A percentile compares a stretch with the other conserved stretches of the same genome.
phyloP scores from a whole-genome alignment of 2,797 vertebrate genomes.

The Echiichthys vipera region DNA sequence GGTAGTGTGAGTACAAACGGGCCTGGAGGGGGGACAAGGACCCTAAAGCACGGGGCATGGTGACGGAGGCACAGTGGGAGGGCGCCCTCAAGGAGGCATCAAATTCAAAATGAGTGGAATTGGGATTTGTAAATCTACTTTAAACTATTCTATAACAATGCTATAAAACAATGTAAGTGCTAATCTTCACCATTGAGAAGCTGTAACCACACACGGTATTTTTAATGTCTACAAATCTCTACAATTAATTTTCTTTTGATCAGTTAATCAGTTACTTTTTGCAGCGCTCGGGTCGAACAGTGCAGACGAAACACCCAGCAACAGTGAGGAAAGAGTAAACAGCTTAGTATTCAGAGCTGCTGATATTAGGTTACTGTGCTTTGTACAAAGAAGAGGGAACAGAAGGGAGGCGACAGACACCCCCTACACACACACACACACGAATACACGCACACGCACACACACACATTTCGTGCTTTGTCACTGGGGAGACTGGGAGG shows the following conservation, averaged over 20 bases:
- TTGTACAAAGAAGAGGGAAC: constrained; percentile 23
- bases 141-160: too few species aligned
- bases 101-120: too few species aligned
- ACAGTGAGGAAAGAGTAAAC: background rate
- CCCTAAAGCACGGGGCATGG: too few species aligned
- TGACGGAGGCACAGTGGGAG: too few species aligned
- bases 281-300: background rate
- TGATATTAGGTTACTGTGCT: constrained; percentile 56
- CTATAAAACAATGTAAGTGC: background rate
- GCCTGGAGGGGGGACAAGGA: too few species aligned
- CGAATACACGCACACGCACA: constrained; percentile 15
- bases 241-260: background rate
- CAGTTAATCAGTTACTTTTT: background rate
- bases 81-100: too few species aligned
- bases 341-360: constrained; percentile 22
- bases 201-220: background rate
- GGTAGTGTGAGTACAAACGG: too few species aligned
- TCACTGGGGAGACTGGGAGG: constrained; percentile 43
- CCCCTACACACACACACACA: constrained; percentile 9
- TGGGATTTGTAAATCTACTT: too few species aligned
- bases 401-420: constrained; percentile 39
- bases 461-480: constrained; percentile 1
- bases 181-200: background rate
- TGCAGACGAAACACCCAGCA: constrained; percentile 9
- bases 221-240: background rate